phyloP scores from a whole-genome alignment of 2,888 invertebrate genomes.

The Aphidoletes aphidimyza region DNA sequence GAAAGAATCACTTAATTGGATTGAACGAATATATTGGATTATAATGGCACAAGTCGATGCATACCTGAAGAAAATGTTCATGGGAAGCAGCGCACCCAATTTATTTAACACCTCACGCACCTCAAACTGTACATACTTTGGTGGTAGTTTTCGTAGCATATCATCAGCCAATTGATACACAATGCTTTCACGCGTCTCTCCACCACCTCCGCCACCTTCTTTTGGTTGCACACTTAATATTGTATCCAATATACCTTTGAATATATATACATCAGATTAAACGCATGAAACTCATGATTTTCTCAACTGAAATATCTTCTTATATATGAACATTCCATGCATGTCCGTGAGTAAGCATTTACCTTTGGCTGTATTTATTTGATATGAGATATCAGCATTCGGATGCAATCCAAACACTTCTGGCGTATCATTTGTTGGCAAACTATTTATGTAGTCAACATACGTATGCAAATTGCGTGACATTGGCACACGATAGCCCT shows the following conservation, averaged over 20 bases:
- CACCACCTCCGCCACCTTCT: constrained; percentile 89
- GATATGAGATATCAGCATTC: constrained; percentile 97
- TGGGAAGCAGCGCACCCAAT: constrained; percentile 73
- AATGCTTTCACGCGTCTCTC: constrained; percentile 91
- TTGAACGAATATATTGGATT: no score
- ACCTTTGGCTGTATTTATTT: constrained; percentile 94
- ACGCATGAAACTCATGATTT: neutral
- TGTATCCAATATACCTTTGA: constrained; percentile 82
- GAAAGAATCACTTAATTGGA: no score
- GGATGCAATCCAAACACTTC: constrained; percentile 96
- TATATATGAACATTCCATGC: no score
- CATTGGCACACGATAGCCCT: constrained; percentile 90
- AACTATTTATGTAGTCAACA: constrained; percentile 85
- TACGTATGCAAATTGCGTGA: constrained; percentile 83
- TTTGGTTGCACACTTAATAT: constrained; percentile 97
- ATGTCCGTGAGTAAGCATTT: constrained; percentile 55
- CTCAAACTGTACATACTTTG: constrained; percentile 89
- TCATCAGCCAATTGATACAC: constrained; percentile 93
- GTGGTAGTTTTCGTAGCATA: constrained; percentile 87
- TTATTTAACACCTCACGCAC: constrained; percentile 87
- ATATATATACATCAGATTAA: constrained; percentile 20
- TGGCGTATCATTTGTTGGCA: constrained; percentile 88
- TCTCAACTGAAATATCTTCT: constrained; percentile 9
- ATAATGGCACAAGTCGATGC: neutral
- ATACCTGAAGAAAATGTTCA: constrained; percentile 86